phyloP scores from a whole-genome alignment of 2,797 vertebrate genomes.

The Poeciliopsis turneri region DNA sequence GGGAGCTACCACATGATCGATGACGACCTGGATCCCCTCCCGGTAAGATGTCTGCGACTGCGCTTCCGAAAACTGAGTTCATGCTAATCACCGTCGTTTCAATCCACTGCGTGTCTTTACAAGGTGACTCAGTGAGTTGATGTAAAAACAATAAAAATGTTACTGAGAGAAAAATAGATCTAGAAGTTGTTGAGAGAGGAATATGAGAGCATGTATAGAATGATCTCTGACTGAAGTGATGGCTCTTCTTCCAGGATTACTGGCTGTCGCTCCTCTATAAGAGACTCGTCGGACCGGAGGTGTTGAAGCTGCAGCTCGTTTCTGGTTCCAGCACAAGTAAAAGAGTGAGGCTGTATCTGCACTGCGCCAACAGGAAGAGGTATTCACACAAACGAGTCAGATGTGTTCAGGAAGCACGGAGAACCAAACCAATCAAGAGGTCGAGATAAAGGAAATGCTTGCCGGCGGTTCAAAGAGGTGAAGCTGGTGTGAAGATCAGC shows the following conservation, averaged over 20 bases:
- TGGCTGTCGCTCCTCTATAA: constrained; percentile 95
- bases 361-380: constrained; percentile 88
- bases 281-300: constrained; percentile 88
- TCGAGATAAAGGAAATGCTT: background rate
- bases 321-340: constrained; percentile 17
- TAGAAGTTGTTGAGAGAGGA: background rate
- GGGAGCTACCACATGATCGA: constrained; percentile 93
- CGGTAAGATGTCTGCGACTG: constrained; percentile 76
- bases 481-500: background rate
- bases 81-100: background rate
- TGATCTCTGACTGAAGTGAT: background rate
- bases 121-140: background rate
- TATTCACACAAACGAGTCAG: constrained; percentile 48
- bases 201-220: background rate
- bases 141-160: background rate
- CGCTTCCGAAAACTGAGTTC: background rate
- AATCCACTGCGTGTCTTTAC: background rate
- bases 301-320: constrained; percentile 71
- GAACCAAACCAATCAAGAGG: background rate
- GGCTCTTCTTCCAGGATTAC: constrained; percentile 84
- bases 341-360: constrained; percentile 87
- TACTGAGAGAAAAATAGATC: background rate
- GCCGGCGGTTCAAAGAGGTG: too few relatives aligned
- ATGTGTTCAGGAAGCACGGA: background rate
- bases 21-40: constrained; percentile 88